Conservation (phyloP, 1,140 invertebrate species). For the Dermatophagoides farinae region DNA sequence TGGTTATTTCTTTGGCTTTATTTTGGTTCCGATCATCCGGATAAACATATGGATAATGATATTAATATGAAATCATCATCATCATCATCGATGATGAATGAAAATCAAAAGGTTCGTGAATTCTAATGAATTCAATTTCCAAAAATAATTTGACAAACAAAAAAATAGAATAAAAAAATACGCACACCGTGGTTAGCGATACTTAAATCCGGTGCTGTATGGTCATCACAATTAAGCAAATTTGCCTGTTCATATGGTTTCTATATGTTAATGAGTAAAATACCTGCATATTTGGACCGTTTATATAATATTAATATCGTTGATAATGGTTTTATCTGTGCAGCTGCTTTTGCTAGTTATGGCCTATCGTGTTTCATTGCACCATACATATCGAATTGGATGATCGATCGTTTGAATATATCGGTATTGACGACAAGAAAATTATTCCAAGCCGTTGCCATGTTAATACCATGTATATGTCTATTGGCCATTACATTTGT, state of each 20-base stretch:
- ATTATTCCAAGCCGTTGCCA: constrained; percentile 17
- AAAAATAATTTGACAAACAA: no score
- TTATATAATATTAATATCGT: not conserved
- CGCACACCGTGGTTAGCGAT: constrained; percentile 49
- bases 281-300: not conserved
- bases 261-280: constrained; percentile 46
- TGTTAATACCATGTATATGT: constrained; percentile 17
- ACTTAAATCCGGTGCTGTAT: constrained; percentile 58
- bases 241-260: constrained; percentile 77
- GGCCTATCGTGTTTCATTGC: constrained; percentile 17
- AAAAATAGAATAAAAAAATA: no score
- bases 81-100: constrained; percentile 1
- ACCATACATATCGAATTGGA: constrained; percentile 14
- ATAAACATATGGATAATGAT: constrained; percentile 28
- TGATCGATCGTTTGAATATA: constrained; percentile 12
- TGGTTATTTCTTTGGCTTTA: constrained; percentile 28
- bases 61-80: constrained; percentile 24
- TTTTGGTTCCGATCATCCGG: constrained; percentile 30
- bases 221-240: constrained; percentile 75
- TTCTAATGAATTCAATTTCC: constrained; percentile 8
- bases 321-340: constrained; percentile 15
- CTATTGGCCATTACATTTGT: constrained; percentile 9
- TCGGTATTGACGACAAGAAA: constrained; percentile 18
- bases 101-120: constrained; percentile 14
- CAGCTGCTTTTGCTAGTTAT: constrained; percentile 14